A percentile compares a stretch with the other conserved stretches of the same genome.
phyloP scores from a whole-genome alignment of 2,113 vertebrate species.

The Sinocyclocheilus anophthalmus region DNA sequence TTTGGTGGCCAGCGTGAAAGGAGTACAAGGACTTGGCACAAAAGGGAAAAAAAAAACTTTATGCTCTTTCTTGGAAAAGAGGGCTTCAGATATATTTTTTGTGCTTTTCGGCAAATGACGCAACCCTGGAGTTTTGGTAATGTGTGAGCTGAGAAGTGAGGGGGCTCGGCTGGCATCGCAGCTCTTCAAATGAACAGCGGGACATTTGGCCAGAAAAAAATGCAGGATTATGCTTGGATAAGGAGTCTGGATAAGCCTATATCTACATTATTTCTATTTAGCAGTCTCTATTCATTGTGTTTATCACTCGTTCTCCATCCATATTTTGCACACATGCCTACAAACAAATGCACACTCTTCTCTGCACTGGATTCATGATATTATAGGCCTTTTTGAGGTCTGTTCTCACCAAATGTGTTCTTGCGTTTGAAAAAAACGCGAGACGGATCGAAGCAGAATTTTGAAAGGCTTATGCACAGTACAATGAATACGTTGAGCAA shows the following conservation, averaged over 20 bases:
- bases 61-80: neutral
- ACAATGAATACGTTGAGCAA: neutral
- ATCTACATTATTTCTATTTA: constrained; percentile 16
- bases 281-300: neutral
- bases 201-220: constrained; percentile 6
- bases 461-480: neutral
- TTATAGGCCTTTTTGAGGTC: neutral
- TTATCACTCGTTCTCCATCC: neutral
- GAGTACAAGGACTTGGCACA: constrained; percentile 36
- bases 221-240: constrained; percentile 13
- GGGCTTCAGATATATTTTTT: neutral
- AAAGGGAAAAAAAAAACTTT: constrained; percentile 26
- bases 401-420: neutral
- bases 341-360: neutral
- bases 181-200: constrained; percentile 25
- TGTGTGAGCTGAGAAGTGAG: constrained; percentile 12
- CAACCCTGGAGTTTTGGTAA: neutral
- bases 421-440: neutral
- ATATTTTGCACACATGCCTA: neutral
- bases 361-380: neutral
- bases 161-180: constrained; percentile 6
- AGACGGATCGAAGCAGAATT: neutral
- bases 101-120: constrained; percentile 21
- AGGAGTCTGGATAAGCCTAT: neutral
- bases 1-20: constrained; percentile 45